These are phyloP conservation scores for Phlogophora meticulosa DNA, from an alignment of 2,888 invertebrate genomes.

Conservation along the genomic window DNA sequence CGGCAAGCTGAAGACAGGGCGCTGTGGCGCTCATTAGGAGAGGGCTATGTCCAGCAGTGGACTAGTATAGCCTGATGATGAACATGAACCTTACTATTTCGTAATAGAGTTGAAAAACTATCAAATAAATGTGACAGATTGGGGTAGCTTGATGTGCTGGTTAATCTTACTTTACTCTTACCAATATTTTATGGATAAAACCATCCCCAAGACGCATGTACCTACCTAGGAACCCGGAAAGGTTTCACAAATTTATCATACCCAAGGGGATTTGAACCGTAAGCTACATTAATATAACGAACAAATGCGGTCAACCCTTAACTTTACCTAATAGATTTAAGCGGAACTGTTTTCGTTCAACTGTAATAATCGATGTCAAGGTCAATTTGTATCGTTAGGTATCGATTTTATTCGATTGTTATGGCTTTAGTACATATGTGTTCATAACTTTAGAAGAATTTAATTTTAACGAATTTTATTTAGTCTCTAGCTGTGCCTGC, in stretches of 20 bases:
- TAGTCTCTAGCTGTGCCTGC: too few species aligned
- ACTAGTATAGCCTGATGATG: too few species aligned
- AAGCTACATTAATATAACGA: conserved; percentile 48
- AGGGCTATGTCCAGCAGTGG: too few species aligned
- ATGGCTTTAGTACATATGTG: background rate
- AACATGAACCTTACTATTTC: too few species aligned
- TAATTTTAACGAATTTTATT: too few species aligned
- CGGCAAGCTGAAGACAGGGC: too few species aligned
- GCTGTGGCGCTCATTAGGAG: too few species aligned
- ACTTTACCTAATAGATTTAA: conserved; percentile 52
- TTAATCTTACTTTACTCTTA: background rate
- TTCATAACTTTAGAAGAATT: background rate
- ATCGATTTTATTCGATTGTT: conserved; percentile 13
- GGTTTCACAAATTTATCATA: conserved; percentile 54
- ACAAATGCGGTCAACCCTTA: conserved; percentile 51
- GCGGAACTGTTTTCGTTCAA: conserved; percentile 33
- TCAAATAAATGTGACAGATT: too few species aligned
- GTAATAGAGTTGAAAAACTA: too few species aligned
- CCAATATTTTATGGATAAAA: conserved; percentile 25
- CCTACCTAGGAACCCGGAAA: conserved; percentile 26
- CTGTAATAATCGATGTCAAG: conserved; percentile 21
- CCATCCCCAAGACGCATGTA: conserved; percentile 31
- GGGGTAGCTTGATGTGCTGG: too few species aligned
- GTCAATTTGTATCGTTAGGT: conserved; percentile 26
- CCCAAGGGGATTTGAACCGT: conserved; percentile 48